Base-by-base conservation (phyloP, 2,888 invertebrate species). In the Melinaea menophilus region DNA sequence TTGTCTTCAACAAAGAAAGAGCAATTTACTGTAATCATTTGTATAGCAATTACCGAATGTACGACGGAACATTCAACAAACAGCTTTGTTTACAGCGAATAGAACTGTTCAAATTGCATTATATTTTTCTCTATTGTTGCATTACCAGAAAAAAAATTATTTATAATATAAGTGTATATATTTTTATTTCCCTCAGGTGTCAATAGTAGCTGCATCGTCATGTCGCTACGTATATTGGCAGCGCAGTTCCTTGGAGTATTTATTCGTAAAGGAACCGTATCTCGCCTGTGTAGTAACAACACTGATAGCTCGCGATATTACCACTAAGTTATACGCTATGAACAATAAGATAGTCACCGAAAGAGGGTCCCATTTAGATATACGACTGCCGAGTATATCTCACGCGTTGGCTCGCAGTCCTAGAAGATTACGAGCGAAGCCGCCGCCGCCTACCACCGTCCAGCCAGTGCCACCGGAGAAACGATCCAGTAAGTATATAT, bases 161-260 rank as follows among this genome's bases (percentile, higher is more conserved):
- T 7, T 12, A 0, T 46, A 46, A 22, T 22, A 22, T 22, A 22
- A 22, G 22, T 22, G 22, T 22, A 46, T 46, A 4, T 46, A 46
- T 12, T n/a, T 4, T 46, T 48, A 48, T 5, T 31, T 51, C 51
- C 31, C 9, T 62, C 79, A 96, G 96, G 96, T 96, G 58, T 95
- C 96, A 0, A 96, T 97, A 72, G 94, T 96, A 9, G 96, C 96
- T 0, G 95, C 95, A 2, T 94, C 94, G 59, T 94, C 95, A 1
- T 96, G 96, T 79, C 93, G 95, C 69, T 96, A 96, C 80, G 91
- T 96, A 9, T 95, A 94, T 80, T 97, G 96, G 96, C 95, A 96
- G 76, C 91, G 96, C 56, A 93, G 94, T 57, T 93, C 95, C 1
- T 88, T 97, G 65, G 96, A 96, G 78, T 96, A 96, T 80, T 90